phyloP scores from a whole-genome alignment of 2,113 vertebrate genomes.

The Phylloscopus whistleri region DNA sequence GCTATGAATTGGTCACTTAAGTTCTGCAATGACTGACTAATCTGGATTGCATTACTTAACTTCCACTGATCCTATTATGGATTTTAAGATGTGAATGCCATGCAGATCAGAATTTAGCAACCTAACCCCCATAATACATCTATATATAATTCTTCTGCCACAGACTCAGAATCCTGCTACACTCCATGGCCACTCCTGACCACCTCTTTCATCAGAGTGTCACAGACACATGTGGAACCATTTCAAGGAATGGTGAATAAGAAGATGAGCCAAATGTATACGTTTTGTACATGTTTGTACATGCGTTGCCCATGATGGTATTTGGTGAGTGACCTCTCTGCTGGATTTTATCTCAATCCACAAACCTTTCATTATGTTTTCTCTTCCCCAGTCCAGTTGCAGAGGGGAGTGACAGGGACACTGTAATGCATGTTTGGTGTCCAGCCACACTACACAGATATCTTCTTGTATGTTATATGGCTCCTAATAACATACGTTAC shows the following conservation, averaged over 20 bases:
- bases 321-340: not conserved
- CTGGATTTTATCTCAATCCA: not conserved
- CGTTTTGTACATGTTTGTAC: not conserved
- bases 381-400: not conserved
- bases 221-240: fast-evolving
- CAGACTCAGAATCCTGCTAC: not conserved
- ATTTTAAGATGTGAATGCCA: constrained; percentile 17
- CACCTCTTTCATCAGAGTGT: not conserved
- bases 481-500: not conserved
- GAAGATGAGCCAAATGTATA: not conserved
- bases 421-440: fast-evolving
- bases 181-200: not conserved
- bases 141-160: not conserved
- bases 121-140: not conserved
- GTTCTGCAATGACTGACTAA: not conserved
- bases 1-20: not conserved
- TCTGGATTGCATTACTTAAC: constrained; percentile 29
- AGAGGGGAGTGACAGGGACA: not conserved
- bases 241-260: not conserved
- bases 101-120: not conserved
- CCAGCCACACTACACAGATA: not conserved
- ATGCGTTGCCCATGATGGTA: not conserved
- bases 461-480: not conserved
- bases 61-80: constrained; percentile 32
- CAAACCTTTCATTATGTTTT: not conserved